These are phyloP conservation scores for Aspidapion aeneum DNA, from an alignment of 2,888 invertebrate species.

Conservation along the genomic window DNA sequence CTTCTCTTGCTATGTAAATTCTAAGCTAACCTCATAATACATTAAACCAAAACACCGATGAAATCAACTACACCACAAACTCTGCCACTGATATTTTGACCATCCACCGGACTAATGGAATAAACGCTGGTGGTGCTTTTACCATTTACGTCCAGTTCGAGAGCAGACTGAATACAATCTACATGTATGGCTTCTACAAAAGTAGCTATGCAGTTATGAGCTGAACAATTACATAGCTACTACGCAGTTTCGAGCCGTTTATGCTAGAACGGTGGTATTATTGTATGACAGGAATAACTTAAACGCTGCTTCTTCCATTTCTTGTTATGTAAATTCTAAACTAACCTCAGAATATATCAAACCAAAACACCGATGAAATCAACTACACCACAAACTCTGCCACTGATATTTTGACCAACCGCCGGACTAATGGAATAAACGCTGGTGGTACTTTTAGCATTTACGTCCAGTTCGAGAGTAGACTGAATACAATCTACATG, in stretches of 20 bases:
- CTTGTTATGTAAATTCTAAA: too few relatives aligned
- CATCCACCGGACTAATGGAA: background rate
- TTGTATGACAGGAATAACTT: too few relatives aligned
- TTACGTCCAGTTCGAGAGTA: conserved; percentile 19
- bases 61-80: conserved; percentile 13
- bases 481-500: conserved; percentile 6
- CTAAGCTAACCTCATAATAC: too few relatives aligned
- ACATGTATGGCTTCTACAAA: conserved; percentile 24
- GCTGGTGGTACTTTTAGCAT: background rate
- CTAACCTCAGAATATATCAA: too few relatives aligned
- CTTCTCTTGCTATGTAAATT: too few relatives aligned
- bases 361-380: background rate
- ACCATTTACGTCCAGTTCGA: conserved; percentile 14
- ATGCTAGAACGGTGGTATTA: conserved; percentile 21
- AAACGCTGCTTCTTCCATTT: too few relatives aligned
- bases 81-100: conserved; percentile 24
- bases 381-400: conserved; percentile 16
- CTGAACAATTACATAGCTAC: conserved; percentile 25
- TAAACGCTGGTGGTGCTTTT: background rate
- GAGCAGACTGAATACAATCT: conserved; percentile 14
- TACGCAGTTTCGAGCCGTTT: conserved; percentile 28
- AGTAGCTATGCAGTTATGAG: conserved; percentile 21
- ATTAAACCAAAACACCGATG: too few relatives aligned
- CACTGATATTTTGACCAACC: conserved; percentile 24
- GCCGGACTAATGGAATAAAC: background rate